Evolutionary conservation across 2,888 invertebrate genomes (phyloP), one percentile per base, ranked within the genome.

Genomic region (Amblyjoppa proteus): DNA sequence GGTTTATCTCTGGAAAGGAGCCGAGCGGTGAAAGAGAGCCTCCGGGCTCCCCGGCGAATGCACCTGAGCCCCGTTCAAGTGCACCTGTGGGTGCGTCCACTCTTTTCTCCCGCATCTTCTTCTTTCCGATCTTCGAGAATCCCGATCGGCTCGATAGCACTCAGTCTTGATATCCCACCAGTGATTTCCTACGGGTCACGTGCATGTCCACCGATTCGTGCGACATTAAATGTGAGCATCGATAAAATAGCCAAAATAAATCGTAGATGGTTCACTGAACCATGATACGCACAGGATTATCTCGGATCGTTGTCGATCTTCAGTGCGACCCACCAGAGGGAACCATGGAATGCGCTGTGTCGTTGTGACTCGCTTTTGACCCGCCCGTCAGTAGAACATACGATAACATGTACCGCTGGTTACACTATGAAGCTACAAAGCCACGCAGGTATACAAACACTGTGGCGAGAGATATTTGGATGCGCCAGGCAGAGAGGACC

Each of bases 281-380:
- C 28, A 38, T 7, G 45, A 74, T 73, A 74, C 58, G 58, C 28
- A 61, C 31, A 49, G 28, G n/a, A 71, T 45, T 13, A 49, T 79
- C 53, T 56, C 58, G n/a, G 70, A 71, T 71, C 38, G 38, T 71
- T 61, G 49, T 64, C 64, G 31, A 49, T 64, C 58, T 58, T n/a
- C 56, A 61, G 71, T 28, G 71, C 79, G 49, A 51, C 58, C 81
- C 38, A 77, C 73, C 66, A 53, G 49, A 66, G 71, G 51, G 66
- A 53, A 58, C 56, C 51, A 9, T 45, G 82, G 82, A 86, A 87
- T 84, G 76, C 84, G 84, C 87, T 84, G 84, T 74, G 82, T 84
- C 80, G 82, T 84, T 82, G 82, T 84, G 80, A 84, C 69, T 69
- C 61, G 68, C 74, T 64, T 81, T 75, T 51, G 49, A 69, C 51